A percentile compares a stretch with the other conserved stretches of the same genome.
Evolutionary conservation across 2,113 vertebrate species (phyloP).

Genomic region (Protobothrops mucrosquamatus): DNA sequence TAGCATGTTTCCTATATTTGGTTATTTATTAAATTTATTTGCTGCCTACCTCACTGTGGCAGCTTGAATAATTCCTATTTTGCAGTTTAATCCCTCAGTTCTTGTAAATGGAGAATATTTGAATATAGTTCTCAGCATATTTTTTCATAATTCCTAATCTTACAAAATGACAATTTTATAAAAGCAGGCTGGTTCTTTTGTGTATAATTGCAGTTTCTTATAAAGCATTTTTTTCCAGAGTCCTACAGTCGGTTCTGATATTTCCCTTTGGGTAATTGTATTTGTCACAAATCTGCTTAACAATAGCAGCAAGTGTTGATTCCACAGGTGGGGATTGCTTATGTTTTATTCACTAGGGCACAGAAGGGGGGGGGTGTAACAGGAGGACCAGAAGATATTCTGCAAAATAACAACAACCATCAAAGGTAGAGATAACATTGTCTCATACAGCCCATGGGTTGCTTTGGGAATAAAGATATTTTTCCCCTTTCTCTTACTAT

Average conservation of each 20-base stretch:
- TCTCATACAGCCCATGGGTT: neutral
- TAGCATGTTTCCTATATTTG: slow-evolving; percentile 41
- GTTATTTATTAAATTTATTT: neutral
- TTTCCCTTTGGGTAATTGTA: neutral
- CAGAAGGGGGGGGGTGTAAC: neutral
- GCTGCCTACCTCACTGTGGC: neutral
- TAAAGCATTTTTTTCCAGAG: neutral
- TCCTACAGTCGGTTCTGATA: neutral
- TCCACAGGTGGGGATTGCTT: neutral
- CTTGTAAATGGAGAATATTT: slow-evolving; percentile 24
- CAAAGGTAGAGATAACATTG: neutral
- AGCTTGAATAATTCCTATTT: neutral
- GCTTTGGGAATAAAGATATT: neutral
- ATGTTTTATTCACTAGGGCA: neutral
- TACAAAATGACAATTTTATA: slow-evolving; percentile 53
- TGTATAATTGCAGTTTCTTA: slow-evolving; percentile 41
- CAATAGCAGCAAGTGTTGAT: neutral
- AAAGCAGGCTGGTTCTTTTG: slow-evolving; percentile 54
- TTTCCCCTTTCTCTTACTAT: neutral
- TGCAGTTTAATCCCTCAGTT: neutral
- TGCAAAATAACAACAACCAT: neutral
- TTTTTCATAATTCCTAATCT: slow-evolving; percentile 60
- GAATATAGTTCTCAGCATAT: slow-evolving; percentile 54
- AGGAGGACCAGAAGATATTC: neutral
- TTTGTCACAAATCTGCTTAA: neutral